Conservation (phyloP, 2,113 vertebrate genomes). For the Psilopsiagon aymara region DNA sequence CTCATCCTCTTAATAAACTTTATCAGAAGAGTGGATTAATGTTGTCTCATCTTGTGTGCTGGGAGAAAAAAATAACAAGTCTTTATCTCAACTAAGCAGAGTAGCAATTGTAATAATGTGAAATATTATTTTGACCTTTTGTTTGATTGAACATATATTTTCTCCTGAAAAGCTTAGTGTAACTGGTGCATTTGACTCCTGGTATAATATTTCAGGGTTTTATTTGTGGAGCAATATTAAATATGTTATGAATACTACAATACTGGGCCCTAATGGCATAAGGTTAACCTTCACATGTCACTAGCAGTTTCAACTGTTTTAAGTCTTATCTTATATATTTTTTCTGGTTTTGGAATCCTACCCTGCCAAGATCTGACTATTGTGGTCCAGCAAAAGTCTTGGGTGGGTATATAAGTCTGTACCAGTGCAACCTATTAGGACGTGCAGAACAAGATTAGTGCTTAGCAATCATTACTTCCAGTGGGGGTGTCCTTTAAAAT, state of each 20-base stretch:
- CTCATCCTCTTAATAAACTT: not conserved
- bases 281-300: not conserved
- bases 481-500: not conserved
- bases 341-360: not conserved
- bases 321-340: not conserved
- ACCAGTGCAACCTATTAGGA: not conserved
- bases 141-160: not conserved
- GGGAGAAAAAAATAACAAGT: not conserved
- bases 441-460: not conserved
- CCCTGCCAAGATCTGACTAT: not conserved
- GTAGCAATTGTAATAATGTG: not conserved
- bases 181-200: not conserved
- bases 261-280: not conserved
- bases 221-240: not conserved
- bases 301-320: not conserved
- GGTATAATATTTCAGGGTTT: not conserved
- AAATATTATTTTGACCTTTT: constrained; percentile 2
- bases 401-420: not conserved
- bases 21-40: not conserved
- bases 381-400: not conserved
- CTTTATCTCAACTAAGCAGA: not conserved
- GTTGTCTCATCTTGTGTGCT: not conserved
- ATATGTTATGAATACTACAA: not conserved
- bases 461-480: not conserved
- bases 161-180: not conserved